Evolutionary conservation across 2,888 invertebrate genomes (phyloP), one percentile per base, ranked within the genome.

Genomic region (Erannis defoliaria): DNA sequence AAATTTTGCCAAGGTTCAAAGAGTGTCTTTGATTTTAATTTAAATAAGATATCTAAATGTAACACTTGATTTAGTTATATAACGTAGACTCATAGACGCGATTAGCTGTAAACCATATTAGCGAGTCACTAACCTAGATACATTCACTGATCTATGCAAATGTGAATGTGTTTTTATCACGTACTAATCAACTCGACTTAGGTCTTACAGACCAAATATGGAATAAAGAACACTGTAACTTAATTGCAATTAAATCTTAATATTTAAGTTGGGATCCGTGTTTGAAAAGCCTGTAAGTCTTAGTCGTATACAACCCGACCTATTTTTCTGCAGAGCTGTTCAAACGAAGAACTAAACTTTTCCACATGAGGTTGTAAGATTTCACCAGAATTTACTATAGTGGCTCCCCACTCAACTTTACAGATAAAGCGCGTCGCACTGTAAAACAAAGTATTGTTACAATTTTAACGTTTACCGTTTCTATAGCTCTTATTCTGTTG

Each of bases 101-200:
- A 40, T 54, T 49, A 26, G 31, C 56, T 56, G 48, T 49, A 60
- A 64, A 43, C 63, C 62, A 48, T 64, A 60, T 50, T 59, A 51
- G 63, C 18, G 42, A 45, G 33, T 51, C 48, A 60, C 64, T 66
- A 57, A 66, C 68, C 66, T 49, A 33, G 61, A 65, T 68, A 31
- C 67, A 61, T 67, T 26, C 46, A 40, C 26, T 12, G 43, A 45
- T 18, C 21, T 43, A 60, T 43, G 37, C 43, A 43, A 49, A 56
- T 62, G 43, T 26, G 21, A 40, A 53, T 54, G 43, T 26, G 45
- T n/a, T 37, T 54, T 46, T 50, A 48, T 42, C 31, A 33, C 42
- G 14, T 46, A 40, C 18, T 21, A 40, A 38, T 8, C 18, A 51
- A 40, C 33, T 63, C 49, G 18, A 16, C 9, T 38, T 38, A 23